These are phyloP conservation scores for Antennarius maculatus DNA, from an alignment of 2,797 vertebrate genomes.

Conservation along the genomic window DNA sequence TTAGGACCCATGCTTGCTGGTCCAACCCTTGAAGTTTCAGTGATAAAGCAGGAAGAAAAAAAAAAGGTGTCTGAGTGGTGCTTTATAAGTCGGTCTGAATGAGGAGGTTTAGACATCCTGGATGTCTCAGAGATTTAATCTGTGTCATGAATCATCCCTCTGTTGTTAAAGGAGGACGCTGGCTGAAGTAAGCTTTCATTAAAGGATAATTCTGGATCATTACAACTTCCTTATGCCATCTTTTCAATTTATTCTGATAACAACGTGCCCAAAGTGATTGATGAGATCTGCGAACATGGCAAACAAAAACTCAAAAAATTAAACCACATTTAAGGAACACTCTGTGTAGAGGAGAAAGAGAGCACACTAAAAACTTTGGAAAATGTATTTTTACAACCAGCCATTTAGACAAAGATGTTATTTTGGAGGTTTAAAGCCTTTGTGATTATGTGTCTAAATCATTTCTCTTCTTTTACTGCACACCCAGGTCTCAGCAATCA, in stretches of 20 bases:
- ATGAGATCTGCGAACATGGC: slow-evolving; percentile 11
- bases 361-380: too few relatives aligned
- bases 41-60: slow-evolving; percentile 22
- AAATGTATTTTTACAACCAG: neutral
- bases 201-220: slow-evolving; percentile 18
- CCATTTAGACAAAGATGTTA: neutral
- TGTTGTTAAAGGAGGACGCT: slow-evolving; percentile 65
- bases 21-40: slow-evolving; percentile 46
- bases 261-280: neutral
- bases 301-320: neutral
- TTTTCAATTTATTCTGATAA: neutral
- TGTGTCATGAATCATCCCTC: slow-evolving; percentile 40
- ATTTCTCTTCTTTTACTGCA: neutral
- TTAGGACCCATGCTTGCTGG: slow-evolving; percentile 60
- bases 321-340: neutral
- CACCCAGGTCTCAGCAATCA: slow-evolving; percentile 1
- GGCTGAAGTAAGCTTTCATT: slow-evolving; percentile 40
- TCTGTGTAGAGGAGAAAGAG: neutral
- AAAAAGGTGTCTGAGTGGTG: slow-evolving; percentile 34
- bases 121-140: slow-evolving; percentile 35
- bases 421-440: neutral
- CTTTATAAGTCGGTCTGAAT: slow-evolving; percentile 48
- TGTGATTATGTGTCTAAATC: neutral
- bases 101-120: slow-evolving; percentile 49
- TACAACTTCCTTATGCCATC: neutral